phyloP scores from a whole-genome alignment of 1,140 invertebrate genomes.

The Mamestra configurata region DNA sequence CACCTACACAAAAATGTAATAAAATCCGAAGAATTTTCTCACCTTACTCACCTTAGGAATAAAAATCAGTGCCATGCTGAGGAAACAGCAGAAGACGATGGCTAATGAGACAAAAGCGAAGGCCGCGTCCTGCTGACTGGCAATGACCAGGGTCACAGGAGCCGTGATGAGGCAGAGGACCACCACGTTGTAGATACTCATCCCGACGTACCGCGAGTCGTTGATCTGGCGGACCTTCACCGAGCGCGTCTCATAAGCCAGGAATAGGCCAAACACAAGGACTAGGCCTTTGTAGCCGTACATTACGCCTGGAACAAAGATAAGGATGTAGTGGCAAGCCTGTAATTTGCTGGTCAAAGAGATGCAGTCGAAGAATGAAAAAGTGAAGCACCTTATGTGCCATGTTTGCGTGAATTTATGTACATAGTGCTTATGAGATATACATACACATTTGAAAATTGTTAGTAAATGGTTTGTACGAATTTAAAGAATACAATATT shows the following conservation, averaged over 20 bases:
- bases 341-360: too few species aligned
- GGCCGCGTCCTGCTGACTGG: constrained; percentile 98
- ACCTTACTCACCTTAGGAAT: constrained; percentile 95
- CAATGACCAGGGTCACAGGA: constrained; percentile 98
- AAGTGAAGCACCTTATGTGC: too few species aligned
- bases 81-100: constrained; percentile 98
- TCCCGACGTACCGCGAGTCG: constrained; percentile 99
- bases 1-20: not conserved
- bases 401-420: too few species aligned
- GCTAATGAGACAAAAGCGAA: constrained; percentile 98
- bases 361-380: too few species aligned
- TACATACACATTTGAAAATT: too few species aligned
- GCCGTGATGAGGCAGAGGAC: constrained; percentile 99
- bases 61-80: constrained; percentile 99
- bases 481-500: too few species aligned
- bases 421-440: too few species aligned
- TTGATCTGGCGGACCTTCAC: constrained; percentile 98
- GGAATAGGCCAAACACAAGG: constrained; percentile 98
- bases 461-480: too few species aligned
- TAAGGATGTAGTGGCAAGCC: not conserved
- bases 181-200: constrained; percentile 99
- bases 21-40: not conserved
- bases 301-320: constrained; percentile 92
- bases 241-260: constrained; percentile 99
- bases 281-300: constrained; percentile 99